A percentile compares a stretch with the other conserved stretches of the same genome.
These are phyloP conservation scores for Phania funesta DNA, from an alignment of 2,888 invertebrate genomes.

Conservation along the genomic window DNA sequence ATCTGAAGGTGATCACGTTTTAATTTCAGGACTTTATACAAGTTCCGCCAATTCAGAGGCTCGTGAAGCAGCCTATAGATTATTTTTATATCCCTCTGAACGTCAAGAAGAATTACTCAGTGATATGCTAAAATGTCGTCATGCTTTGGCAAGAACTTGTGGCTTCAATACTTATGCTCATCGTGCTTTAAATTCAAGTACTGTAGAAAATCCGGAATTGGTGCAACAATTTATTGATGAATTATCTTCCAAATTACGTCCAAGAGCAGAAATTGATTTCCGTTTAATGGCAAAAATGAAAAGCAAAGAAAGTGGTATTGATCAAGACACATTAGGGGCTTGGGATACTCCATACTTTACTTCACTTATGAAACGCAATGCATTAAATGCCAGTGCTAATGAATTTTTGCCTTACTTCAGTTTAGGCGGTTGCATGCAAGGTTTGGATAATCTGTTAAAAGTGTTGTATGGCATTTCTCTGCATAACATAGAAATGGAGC, in stretches of 20 bases:
- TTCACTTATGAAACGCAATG: slow-evolving; percentile 86
- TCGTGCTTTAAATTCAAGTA: slow-evolving; percentile 92
- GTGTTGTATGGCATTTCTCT: slow-evolving; percentile 91
- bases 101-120: slow-evolving; percentile 88
- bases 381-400: slow-evolving; percentile 85
- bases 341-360: slow-evolving; percentile 96
- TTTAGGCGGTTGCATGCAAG: slow-evolving; percentile 97
- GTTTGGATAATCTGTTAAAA: slow-evolving; percentile 93
- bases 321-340: slow-evolving; percentile 81
- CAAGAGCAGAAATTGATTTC: slow-evolving; percentile 88
- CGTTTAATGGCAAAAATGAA: slow-evolving; percentile 89
- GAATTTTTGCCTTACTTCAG: slow-evolving; percentile 94
- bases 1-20: slow-evolving; percentile 86
- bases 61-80: slow-evolving; percentile 92
- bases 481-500: slow-evolving; percentile 85
- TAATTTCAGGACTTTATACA: slow-evolving; percentile 90
- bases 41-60: slow-evolving; percentile 89
- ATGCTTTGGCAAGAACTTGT: slow-evolving; percentile 91
- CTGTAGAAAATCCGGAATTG: slow-evolving; percentile 89
- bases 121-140: slow-evolving; percentile 87
- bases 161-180: slow-evolving; percentile 95
- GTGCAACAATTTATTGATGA: slow-evolving; percentile 90
- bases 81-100: slow-evolving; percentile 89
- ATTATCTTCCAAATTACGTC: slow-evolving; percentile 86
- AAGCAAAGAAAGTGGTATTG: slow-evolving; percentile 72